Evolutionary conservation across 2,888 invertebrate genomes (phyloP), one percentile per base, ranked within the genome.

Genomic region (Merodon equestris): DNA sequence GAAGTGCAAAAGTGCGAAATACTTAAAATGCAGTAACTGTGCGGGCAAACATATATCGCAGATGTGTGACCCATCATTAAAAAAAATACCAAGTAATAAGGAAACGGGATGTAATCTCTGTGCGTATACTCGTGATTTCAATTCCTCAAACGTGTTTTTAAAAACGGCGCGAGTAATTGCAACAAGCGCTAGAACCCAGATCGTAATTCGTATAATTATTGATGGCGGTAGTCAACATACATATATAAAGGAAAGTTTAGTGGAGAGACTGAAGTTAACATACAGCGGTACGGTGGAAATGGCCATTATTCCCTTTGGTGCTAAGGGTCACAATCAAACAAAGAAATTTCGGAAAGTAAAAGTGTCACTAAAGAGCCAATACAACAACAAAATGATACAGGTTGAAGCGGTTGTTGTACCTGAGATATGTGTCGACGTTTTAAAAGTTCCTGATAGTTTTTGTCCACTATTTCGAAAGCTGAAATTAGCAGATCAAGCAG

Each of bases 141-240:
- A 57, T 13, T 9, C n/a, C n/a, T 10, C 63, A 44, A 63, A 63
- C 9, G 51, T 63, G 10, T 63, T 61, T 61, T n/a, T 63, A 0
- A 44, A 51, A 14, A 63, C 44, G 1, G 61, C 50, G 4, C 51
- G 50, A 1, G 13, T 14, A 7, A 36, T 51, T 14, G 50, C 40
- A 10, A 15, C 34, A 17, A 34, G 27, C 51, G 36, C 36, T 27
- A 18, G 15, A 12, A 42, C 14, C 0, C 42, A 42, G 5, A 13
- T 47, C n/a, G 13, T 51, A 9, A 38, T 64, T 14, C 64, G 47
- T 12, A 5, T 64, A 9, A 14, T 63, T 1, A 51, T 63, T 1
- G 36, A 64, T 10, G 54, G 53, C 5, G 54, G 54, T 4, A 64
- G 64, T 44, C 64, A 66, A 13, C 47, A 48, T 1, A 12, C 56